Evolutionary conservation across 1,140 invertebrate species (phyloP).

Genomic region (Hyles vespertilio): DNA sequence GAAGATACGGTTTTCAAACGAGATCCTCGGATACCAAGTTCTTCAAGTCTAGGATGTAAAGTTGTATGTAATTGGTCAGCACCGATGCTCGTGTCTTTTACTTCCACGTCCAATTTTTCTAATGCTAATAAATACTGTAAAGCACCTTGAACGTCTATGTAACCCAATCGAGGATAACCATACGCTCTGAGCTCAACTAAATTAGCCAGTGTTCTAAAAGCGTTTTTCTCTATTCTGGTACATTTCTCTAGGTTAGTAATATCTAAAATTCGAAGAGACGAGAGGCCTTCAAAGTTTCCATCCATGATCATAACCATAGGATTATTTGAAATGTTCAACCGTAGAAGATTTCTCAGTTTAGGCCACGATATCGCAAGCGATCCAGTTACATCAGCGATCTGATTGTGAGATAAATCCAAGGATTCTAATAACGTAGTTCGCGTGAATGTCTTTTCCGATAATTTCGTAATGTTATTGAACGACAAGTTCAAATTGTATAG

Average conservation of each 20-base stretch:
- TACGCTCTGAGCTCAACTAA: slow-evolving; percentile 82
- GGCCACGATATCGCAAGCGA: slow-evolving; percentile 79
- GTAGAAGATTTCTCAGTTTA: slow-evolving; percentile 80
- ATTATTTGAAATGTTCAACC: slow-evolving; percentile 87
- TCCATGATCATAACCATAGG: slow-evolving; percentile 83
- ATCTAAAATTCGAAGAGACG: slow-evolving; percentile 79
- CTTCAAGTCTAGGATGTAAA: slow-evolving; percentile 85
- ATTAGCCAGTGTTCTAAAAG: slow-evolving; percentile 84
- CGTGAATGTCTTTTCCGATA: slow-evolving; percentile 83
- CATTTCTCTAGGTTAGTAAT: slow-evolving; percentile 83
- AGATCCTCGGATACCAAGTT: slow-evolving; percentile 84
- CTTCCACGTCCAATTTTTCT: slow-evolving; percentile 87
- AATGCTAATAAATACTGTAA: slow-evolving; percentile 82
- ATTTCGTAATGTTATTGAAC: slow-evolving; percentile 81
- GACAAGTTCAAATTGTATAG: slow-evolving; percentile 89
- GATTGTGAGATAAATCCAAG: slow-evolving; percentile 87
- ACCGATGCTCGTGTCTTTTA: slow-evolving; percentile 88
- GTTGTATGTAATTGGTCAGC: slow-evolving; percentile 88
- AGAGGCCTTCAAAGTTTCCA: slow-evolving; percentile 83
- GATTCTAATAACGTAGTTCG: slow-evolving; percentile 86
- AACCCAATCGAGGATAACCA: slow-evolving; percentile 86
- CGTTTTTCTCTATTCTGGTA: slow-evolving; percentile 87
- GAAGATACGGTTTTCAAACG: slow-evolving; percentile 87
- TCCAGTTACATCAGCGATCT: slow-evolving; percentile 77
- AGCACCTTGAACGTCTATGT: slow-evolving; percentile 89